Base-by-base conservation (phyloP, 2,113 vertebrate species). In the Barnardius zonarius region DNA sequence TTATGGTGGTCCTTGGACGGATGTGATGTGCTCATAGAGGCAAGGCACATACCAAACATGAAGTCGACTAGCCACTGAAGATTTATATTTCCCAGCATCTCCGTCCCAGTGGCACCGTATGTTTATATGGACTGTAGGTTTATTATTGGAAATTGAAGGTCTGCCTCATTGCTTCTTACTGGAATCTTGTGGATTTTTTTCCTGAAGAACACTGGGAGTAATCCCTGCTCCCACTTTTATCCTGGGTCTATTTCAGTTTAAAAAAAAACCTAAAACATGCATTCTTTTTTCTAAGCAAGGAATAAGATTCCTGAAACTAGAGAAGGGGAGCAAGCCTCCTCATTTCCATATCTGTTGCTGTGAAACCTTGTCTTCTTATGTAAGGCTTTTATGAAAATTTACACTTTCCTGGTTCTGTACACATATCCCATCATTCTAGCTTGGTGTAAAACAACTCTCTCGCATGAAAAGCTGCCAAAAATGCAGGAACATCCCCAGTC, bases 91-190 rank as follows among this genome's bases (percentile, higher is more conserved):
- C 35, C 67, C 61, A 39, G 44, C 31, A 51, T 74, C 72, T 85
- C 87, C 9, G 13, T 88, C 79, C 72, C 14, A 3, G 30, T n/a
- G 17, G 41, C 78, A 90, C 70, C n/a, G 17, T 83, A 70, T 91
- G 69, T 95, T 96, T 94, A 78, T 69, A 80, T 31, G 63, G 46
- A 66, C 67, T 91, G 48, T 46, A 23, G 30, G 49, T 61, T 93
- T 93, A 88, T 95, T 91, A 93, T 67, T 93, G 84, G 90, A 95
- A 96, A 88, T 68, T 61, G 62, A 92, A 69, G 52, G 51, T 92
- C 64, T 95, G 63, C 64, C 51, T 88, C 75, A 54, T 92, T 10
- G 3, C 76, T 91, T 49, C 83, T 92, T 88, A 92, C 93, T 77
- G 92, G 93, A 93, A 97, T 92, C n/a, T 49, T 6, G 3, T 72